Evolutionary conservation across 1,140 invertebrate genomes (phyloP), one percentile per base, ranked within the genome.

Genomic region (Tetragonula clypearis): DNA sequence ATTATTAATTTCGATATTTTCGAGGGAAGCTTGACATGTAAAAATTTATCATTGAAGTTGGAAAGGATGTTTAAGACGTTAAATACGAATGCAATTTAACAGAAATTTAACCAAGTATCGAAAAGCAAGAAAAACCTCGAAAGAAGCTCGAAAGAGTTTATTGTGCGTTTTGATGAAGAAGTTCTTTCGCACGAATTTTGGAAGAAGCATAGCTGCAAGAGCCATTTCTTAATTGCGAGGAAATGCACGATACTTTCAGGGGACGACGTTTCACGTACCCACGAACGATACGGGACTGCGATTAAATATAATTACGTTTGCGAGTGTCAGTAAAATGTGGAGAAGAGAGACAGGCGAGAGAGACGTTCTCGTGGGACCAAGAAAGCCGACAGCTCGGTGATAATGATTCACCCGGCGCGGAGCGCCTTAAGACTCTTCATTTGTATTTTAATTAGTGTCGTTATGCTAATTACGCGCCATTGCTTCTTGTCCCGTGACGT

Each of bases 381-480:
- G 75, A 91, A 90, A 81, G 72, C 86, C 84, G 89, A 90, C 92
- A 89, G 85, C 85, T 90, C 69, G 82, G 91, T 91, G 94, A 95
- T 95, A 94, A 95, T 95, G 94, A 94, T 92, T 94, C 93, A 92
- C 88, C 91, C 86, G 88, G 87, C 81, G 89, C 84, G 86, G 88
- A 90, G 89, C 90, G 86, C 89, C 92, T 92, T 93, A 94, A 94
- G 92, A 93, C 93, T 95, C 92, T 94, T 95, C 94, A 95, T 95
- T 95, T 95, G 94, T 95, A 95, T 95, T 95, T 95, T 95, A 95
- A 95, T 95, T 95, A 95, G 93, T 94, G 94, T 95, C 94, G 94
- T 95, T 95, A 95, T 95, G 95, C 94, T 95, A 95, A 95, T 95
- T 93, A 94, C 92, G 91, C 90, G 91, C 92, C 92, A 92, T 94